Evolutionary conservation across 2,113 vertebrate genomes (phyloP), one percentile per base, ranked within the genome.

Genomic region (Chamaea fasciata): DNA sequence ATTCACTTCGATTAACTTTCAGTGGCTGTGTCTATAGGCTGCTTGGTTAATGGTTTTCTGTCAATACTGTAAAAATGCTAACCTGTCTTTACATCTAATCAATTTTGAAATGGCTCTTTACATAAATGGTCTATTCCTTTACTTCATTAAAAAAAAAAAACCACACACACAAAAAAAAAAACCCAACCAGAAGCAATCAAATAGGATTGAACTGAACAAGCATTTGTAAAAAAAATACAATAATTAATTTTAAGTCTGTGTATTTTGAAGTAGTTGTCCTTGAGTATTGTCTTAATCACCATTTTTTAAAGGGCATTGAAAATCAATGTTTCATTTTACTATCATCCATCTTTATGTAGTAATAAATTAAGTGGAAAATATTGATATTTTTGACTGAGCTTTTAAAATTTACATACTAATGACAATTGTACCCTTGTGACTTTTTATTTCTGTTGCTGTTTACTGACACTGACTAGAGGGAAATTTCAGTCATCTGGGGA

Each of bases 361-460:
- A 98, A 99, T 99, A 99, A 99, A 99, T 99, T 99, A 99, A 99
- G 98, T 98, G 98, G 98, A 98, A 97, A 96, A 97, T 98, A 99
- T 99, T 98, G 99, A 99, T 98, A 98, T 97, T 97, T 98, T 98
- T 98, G 95, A 97, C 96, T 73, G 95, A 96, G 98, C 98, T 98
- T 98, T 98, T 99, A 98, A 98, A 98, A 99, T 98, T 98, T 98
- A 98, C 98, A 99, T 99, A 97, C 98, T 98, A 99, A 99, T 98
- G 98, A 99, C 98, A 98, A 92, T 96, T 98, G 97, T 95, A 98
- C 98, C 97, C 97, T 97, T 96, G 97, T 97, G 98, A 97, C 97
- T 97, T 94, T 95, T 97, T 97, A 97, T 97, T 97, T 96, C 94
- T 95, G 92, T 91, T 67, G 95, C 90, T 94, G 93, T 93, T 96